phyloP scores from a whole-genome alignment of 92 coral and sea anemone genomes.

The Paramuricea clavata region DNA sequence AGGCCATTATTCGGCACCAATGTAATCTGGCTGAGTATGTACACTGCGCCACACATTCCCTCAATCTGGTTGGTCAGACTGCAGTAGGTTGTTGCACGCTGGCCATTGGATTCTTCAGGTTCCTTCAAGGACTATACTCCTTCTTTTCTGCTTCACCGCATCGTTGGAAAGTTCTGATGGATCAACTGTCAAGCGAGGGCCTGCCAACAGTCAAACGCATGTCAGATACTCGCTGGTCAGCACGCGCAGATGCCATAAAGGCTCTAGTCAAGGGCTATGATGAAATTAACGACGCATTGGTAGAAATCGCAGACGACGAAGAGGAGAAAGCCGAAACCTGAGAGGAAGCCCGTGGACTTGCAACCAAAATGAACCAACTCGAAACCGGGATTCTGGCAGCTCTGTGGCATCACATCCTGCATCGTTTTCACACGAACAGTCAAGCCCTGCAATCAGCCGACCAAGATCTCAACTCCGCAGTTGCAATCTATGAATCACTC shows the following conservation, averaged over 20 bases:
- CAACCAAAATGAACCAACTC: not conserved
- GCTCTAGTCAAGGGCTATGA: conserved; percentile 29
- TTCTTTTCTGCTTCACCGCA: conserved; percentile 16
- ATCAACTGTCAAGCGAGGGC: conserved; percentile 14
- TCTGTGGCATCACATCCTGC: not conserved
- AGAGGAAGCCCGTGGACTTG: conserved; percentile 16
- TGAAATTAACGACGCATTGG: conserved; percentile 11
- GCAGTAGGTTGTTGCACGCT: conserved; percentile 6
- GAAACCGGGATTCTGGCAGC: conserved; percentile 14
- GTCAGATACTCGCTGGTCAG: conserved; percentile 17
- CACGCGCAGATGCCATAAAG: conserved; percentile 13
- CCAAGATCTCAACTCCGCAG: conserved; percentile 21
- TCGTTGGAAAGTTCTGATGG: conserved; percentile 17
- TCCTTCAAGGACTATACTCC: conserved; percentile 10
- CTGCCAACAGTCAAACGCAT: conserved; percentile 34
- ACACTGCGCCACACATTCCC: conserved; percentile 7
- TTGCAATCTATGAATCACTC: conserved; percentile 27
- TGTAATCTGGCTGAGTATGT: conserved; percentile 10
- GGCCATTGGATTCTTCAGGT: conserved; percentile 6
- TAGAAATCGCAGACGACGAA: not conserved
- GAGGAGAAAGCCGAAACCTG: conserved; percentile 13
- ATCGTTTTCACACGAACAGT: not conserved
- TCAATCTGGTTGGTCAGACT: not conserved
- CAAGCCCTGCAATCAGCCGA: conserved; percentile 37
- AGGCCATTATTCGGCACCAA: conserved; percentile 25